Conservation (phyloP, 2,797 vertebrate genomes). For the Psittacula echo region DNA sequence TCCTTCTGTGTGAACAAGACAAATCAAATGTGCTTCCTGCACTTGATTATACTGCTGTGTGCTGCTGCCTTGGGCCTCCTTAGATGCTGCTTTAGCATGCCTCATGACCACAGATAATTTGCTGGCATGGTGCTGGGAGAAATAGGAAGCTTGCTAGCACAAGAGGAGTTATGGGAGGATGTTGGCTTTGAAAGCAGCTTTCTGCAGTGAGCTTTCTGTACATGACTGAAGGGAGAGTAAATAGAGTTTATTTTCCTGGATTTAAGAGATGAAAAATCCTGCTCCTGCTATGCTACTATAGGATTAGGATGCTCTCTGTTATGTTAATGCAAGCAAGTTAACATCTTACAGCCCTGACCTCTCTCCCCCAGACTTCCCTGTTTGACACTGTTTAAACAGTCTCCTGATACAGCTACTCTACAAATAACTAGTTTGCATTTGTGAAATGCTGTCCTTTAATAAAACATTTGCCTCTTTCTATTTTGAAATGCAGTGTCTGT, state of each 20-base stretch:
- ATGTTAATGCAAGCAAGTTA: background rate
- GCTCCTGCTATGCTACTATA: background rate
- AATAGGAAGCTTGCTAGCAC: background rate
- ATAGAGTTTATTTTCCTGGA: background rate
- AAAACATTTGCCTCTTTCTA: background rate
- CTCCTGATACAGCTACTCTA: background rate
- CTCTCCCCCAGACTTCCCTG: background rate
- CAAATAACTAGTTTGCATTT: background rate
- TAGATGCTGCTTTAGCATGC: background rate
- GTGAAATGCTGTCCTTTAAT: background rate
- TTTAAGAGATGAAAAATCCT: background rate
- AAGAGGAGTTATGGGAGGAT: background rate
- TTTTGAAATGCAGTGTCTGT: background rate
- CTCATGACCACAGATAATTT: background rate
- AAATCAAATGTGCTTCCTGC: constrained; percentile 33
- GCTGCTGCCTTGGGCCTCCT: background rate
- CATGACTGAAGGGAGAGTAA: background rate
- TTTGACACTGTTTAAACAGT: background rate
- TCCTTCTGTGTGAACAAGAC: constrained; percentile 44
- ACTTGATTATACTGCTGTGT: background rate
- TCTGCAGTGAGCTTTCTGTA: background rate
- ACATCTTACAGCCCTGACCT: background rate
- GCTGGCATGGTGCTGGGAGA: background rate
- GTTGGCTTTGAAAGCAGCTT: background rate
- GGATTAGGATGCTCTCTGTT: background rate